Evolutionary conservation across 2,113 vertebrate genomes (phyloP), one percentile per base, ranked within the genome.

Genomic region (Oostethus manadensis): DNA sequence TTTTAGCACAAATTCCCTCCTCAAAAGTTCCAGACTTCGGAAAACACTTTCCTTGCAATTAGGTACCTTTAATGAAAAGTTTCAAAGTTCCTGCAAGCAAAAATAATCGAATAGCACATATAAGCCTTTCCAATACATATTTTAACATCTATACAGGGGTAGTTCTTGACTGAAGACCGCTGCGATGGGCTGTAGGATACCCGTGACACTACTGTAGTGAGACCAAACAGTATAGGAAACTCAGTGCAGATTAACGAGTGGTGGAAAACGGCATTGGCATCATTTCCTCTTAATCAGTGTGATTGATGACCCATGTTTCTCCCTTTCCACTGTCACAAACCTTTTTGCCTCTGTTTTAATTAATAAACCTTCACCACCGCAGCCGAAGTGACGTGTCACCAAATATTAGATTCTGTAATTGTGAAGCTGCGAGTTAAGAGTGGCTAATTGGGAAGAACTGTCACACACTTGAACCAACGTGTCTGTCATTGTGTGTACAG

Each of bases 291-390:
- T 40, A 49, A 60, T 60, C 38, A 60, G 23, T 15, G 3, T 42
- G 17, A 68, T 20, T 57, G 38, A 63, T 56, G 42, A 38, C 40
- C 51, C 29, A 16, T 62, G 17, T 20, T 57, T 45, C 48, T 26
- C 33, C 33, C 6, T 29, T 51, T 40, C 18, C 38, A 35, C 18
- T 18, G 35, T 55, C 33, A n/a, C 35, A 48, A 56, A 10, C 13
- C 42, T 71, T 3, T 48, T 65, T 20, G 3, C 38, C 23, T 70
- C 15, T 17, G 44, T 57, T 62, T 58, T 43, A 56, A 62, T 78
- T 55, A 51, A 44, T 66, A 38, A 51, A 15, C 44, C 23, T 10
- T 69, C 17, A 60, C 42, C 6, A 14, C 3, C 26, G 42, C 23
- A 16, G 22, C 16, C 35, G 4, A 56, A 20, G 5, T 23, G 46